A percentile compares a stretch with the other conserved stretches of the same genome.
These are phyloP conservation scores for Lerista edwardsae DNA, from an alignment of 2,797 vertebrate species.

Conservation along the genomic window DNA sequence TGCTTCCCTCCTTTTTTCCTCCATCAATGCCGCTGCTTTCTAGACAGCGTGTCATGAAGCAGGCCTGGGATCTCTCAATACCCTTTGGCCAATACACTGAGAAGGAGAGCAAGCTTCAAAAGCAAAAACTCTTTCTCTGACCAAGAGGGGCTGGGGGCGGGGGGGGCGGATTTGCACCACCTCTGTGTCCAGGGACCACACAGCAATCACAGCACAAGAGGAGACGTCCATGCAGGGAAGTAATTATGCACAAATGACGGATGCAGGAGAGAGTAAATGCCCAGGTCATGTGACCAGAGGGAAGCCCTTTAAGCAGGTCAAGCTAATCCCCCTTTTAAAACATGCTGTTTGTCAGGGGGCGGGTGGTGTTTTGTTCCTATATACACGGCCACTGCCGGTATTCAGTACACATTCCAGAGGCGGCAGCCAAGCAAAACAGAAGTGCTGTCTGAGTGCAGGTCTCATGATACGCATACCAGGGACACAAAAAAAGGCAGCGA, in stretches of 20 bases:
- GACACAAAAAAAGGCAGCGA: neutral
- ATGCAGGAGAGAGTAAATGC: fast-evolving
- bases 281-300: fast-evolving
- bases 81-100: fast-evolving
- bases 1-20: no score
- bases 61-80: neutral
- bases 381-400: neutral
- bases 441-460: neutral
- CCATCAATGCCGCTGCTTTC: neutral
- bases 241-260: neutral
- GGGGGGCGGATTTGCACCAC: constrained; percentile 36
- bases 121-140: constrained; percentile 30
- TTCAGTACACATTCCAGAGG: constrained; percentile 26
- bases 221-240: constrained; percentile 32
- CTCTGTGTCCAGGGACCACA: constrained; percentile 48
- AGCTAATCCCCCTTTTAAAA: constrained; percentile 44
- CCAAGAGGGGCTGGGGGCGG: constrained; percentile 33
- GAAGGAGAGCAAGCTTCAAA: constrained; percentile 8
- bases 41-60: no score
- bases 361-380: neutral
- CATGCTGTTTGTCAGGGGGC: constrained; percentile 5
- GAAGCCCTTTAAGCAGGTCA: neutral
- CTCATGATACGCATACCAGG: fast-evolving
- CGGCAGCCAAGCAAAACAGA: constrained; percentile 26
- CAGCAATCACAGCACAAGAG: constrained; percentile 25